phyloP scores from a whole-genome alignment of 2,888 invertebrate species.

The Lycocerus yunnanus region DNA sequence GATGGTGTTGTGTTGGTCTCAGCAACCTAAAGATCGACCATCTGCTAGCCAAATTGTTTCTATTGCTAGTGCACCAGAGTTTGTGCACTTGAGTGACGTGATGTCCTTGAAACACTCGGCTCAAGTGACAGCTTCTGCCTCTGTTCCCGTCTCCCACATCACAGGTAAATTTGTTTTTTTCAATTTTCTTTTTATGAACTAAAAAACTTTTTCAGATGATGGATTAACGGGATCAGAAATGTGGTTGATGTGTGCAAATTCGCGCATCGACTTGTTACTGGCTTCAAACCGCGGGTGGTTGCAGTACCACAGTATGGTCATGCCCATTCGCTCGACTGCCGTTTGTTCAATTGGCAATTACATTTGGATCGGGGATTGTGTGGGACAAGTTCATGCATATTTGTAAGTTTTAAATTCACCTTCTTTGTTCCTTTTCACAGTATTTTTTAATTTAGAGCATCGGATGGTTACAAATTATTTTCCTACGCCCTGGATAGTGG shows the following conservation, averaged over 20 bases:
- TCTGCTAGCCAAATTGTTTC: conserved; percentile 95
- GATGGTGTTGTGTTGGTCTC: conserved; percentile 96
- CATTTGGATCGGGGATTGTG: conserved; percentile 90
- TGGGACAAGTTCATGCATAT: conserved; percentile 84
- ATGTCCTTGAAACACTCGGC: conserved; percentile 72
- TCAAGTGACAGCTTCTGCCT: conserved; percentile 66
- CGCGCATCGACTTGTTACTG: conserved; percentile 65
- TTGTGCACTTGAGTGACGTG: conserved; percentile 83
- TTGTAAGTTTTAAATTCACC: conserved; percentile 60
- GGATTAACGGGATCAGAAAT: conserved; percentile 67
- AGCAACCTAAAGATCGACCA: conserved; percentile 83
- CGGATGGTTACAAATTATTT: conserved; percentile 63
- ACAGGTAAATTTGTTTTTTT: conserved; percentile 51
- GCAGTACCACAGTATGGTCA: conserved; percentile 63
- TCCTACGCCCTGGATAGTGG: conserved; percentile 71
- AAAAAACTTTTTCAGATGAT: conserved; percentile 55
- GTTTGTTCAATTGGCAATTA: conserved; percentile 76
- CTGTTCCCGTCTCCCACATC: conserved; percentile 56
- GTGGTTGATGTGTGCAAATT: conserved; percentile 74
- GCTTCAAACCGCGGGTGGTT: conserved; percentile 62
- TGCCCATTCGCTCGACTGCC: conserved; percentile 67
- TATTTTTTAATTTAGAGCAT: conserved; percentile 51
- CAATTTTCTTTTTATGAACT: not conserved
- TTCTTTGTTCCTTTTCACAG: not conserved
- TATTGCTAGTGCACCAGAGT: conserved; percentile 90